phyloP scores from a whole-genome alignment of 2,888 invertebrate species.

The Nomada hirtipes region DNA sequence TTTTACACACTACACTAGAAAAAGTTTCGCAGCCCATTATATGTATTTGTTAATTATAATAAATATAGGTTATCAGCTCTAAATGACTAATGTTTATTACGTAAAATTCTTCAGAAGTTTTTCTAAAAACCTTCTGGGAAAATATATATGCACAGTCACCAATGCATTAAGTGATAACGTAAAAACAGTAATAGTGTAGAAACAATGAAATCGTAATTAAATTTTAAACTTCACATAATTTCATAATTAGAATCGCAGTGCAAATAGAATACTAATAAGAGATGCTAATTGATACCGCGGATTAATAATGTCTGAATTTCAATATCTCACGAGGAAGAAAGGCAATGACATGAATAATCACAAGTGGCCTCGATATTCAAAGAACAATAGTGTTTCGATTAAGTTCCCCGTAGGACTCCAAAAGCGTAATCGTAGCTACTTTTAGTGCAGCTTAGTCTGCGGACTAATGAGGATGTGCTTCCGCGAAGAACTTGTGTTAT shows the following conservation, averaged over 20 bases:
- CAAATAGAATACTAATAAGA: not conserved
- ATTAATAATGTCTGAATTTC: not conserved
- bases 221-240: too few relatives aligned
- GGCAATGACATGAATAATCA: constrained; percentile 11
- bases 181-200: too few relatives aligned
- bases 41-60: too few relatives aligned
- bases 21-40: too few relatives aligned
- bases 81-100: too few relatives aligned
- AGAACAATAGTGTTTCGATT: constrained; percentile 47
- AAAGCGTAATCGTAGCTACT: constrained; percentile 53
- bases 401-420: constrained; percentile 41
- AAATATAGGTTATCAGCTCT: too few relatives aligned
- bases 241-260: not conserved
- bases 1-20: too few relatives aligned
- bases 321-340: not conserved
- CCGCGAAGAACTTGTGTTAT: constrained; percentile 57
- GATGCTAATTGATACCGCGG: not conserved
- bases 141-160: too few relatives aligned
- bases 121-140: too few relatives aligned
- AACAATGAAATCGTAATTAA: too few relatives aligned
- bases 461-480: constrained; percentile 62
- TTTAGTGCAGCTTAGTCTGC: constrained; percentile 38
- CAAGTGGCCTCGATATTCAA: constrained; percentile 22
- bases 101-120: too few relatives aligned
- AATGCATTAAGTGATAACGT: too few relatives aligned